Conservation (phyloP, 2,797 vertebrate genomes). For the Chelmon rostratus region DNA sequence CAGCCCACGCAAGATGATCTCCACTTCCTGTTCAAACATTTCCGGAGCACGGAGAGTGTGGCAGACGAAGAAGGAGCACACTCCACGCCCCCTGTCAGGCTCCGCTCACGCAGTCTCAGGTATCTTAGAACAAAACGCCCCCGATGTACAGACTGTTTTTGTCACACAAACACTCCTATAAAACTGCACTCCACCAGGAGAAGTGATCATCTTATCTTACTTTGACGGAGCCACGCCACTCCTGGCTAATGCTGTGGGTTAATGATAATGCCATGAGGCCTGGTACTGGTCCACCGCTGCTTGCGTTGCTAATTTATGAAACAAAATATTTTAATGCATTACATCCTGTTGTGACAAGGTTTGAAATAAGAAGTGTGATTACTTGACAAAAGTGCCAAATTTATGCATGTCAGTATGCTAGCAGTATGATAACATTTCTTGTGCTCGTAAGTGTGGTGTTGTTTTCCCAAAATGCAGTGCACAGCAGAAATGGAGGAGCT, state of each 20-base stretch:
- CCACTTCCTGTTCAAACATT: slow-evolving; percentile 94
- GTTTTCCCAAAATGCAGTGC: neutral
- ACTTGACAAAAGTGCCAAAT: neutral
- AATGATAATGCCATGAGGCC: neutral
- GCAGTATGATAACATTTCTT: neutral
- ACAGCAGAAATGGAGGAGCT: neutral
- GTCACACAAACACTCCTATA: neutral
- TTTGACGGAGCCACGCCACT: neutral
- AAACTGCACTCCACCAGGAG: neutral
- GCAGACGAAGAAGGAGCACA: slow-evolving; percentile 88
- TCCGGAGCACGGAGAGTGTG: slow-evolving; percentile 92
- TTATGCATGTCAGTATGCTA: neutral
- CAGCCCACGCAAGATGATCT: slow-evolving; percentile 95
- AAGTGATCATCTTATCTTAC: slow-evolving; percentile 1
- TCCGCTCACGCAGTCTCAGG: slow-evolving; percentile 94
- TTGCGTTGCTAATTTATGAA: neutral
- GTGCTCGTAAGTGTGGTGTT: neutral
- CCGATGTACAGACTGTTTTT: neutral
- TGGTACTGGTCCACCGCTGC: neutral
- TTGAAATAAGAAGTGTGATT: neutral
- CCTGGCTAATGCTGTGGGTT: neutral
- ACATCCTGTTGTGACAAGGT: neutral
- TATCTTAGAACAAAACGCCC: slow-evolving; percentile 48
- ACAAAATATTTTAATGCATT: neutral
- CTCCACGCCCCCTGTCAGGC: slow-evolving; percentile 84